Conservation (phyloP, 2,113 vertebrate species). For the Alligator sinensis region DNA sequence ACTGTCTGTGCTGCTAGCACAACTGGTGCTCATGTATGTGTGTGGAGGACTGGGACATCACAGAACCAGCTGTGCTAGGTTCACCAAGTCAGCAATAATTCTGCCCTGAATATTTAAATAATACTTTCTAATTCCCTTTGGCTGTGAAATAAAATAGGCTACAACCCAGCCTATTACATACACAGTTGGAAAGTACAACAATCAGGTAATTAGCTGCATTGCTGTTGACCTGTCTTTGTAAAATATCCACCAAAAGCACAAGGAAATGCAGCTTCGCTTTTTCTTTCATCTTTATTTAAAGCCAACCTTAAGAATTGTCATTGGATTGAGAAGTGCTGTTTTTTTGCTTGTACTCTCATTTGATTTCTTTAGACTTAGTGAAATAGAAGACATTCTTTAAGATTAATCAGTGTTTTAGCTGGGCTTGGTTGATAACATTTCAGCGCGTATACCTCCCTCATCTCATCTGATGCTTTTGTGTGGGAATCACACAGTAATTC, state of each 20-base stretch:
- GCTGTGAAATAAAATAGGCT: not conserved
- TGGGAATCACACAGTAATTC: not conserved
- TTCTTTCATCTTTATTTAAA: conserved; percentile 25
- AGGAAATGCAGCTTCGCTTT: not conserved
- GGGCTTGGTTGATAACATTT: not conserved
- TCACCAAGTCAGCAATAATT: not conserved
- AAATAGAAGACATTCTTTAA: not conserved
- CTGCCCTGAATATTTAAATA: not conserved
- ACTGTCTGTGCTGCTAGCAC: accelerated
- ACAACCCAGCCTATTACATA: not conserved
- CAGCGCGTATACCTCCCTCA: not conserved
- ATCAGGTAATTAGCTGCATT: not conserved
- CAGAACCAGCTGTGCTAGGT: not conserved
- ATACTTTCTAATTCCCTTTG: not conserved
- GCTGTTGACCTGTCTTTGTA: not conserved
- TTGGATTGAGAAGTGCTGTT: not conserved
- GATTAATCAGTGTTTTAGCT: not conserved
- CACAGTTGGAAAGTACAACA: not conserved
- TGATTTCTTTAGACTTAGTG: not conserved
- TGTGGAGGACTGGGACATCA: not conserved
- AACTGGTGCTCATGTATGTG: accelerated
- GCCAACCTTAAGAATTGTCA: not conserved
- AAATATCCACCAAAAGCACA: not conserved
- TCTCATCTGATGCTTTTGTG: not conserved
- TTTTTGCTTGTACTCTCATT: not conserved